Evolutionary conservation across 2,113 vertebrate genomes (phyloP).

Genomic region (Melanocharis versteri): DNA sequence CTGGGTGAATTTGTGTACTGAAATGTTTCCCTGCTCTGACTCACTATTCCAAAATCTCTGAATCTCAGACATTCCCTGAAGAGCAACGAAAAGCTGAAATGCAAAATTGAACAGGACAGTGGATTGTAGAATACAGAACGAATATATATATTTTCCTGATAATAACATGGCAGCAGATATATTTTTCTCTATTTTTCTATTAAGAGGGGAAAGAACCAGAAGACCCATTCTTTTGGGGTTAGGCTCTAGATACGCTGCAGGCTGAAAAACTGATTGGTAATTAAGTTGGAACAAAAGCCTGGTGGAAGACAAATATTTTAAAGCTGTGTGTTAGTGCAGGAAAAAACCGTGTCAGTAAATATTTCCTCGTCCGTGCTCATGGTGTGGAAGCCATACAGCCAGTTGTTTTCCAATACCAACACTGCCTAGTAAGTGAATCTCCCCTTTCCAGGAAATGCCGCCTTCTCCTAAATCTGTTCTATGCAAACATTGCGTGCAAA

Average conservation of each 20-base stretch:
- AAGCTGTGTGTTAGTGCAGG: not conserved
- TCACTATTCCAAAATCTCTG: not conserved
- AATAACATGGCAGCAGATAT: not conserved
- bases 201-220: not conserved
- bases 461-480: not conserved
- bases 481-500: not conserved
- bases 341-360: not conserved
- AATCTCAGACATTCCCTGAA: not conserved
- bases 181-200: not conserved
- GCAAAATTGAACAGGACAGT: not conserved
- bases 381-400: not conserved
- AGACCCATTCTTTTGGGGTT: not conserved
- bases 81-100: not conserved
- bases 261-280: not conserved
- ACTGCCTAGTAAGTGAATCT: accelerated
- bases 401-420: accelerated
- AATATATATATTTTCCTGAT: not conserved
- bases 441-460: not conserved
- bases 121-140: not conserved
- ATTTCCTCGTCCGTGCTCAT: not conserved
- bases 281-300: not conserved
- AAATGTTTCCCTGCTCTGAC: not conserved
- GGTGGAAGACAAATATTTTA: not conserved
- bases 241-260: not conserved
- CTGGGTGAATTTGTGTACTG: not conserved